Evolutionary conservation across 2,888 invertebrate genomes (phyloP), one percentile per base, ranked within the genome.

Genomic region (Heliconius cydno): DNA sequence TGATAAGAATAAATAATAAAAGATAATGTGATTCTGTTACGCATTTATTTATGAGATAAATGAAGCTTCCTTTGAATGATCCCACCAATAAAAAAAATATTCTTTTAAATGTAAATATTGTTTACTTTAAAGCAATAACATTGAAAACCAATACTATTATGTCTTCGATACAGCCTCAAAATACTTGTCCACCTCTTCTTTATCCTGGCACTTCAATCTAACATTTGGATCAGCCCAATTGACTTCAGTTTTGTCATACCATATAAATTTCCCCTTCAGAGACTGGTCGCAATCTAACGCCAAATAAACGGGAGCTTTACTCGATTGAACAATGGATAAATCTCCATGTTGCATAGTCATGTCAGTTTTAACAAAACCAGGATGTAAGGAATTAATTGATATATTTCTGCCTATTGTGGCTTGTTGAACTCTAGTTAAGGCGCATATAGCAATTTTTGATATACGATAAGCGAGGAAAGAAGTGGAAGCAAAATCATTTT

Each of bases 241-340:
- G 67, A 83, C 84, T 78, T 84, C 85, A 22, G 82, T 83, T 80
- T 85, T 86, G 30, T 87, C 87, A 52, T 79, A 86, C 86, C 86
- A 87, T 60, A 86, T 81, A 74, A 84, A 87, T 76, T 84, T 84
- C 13, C 86, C 87, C 81, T 86, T 87, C 9, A 85, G 28, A 0
- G 84, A 83, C 72, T 87, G 86, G 15, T 86, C 84, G 9, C 83
- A 83, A 63, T 87, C 87, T 52, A 87, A 78, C 2, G 85, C 86
- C 63, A 87, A 81, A 78, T 85, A 86, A 3, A 83, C 83, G 0
- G 85, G 84, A 0, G 86, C 74, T 75, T 83, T 67, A 38, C 82
- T 76, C 0, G 85, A 78, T 46, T 85, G 82, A 46, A 86, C 85
- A 25, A 83, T 34, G 9, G 82, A 82, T 34, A 85, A 77, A n/a